Conservation (phyloP, 2,797 vertebrate species). For the Allobates femoralis region DNA sequence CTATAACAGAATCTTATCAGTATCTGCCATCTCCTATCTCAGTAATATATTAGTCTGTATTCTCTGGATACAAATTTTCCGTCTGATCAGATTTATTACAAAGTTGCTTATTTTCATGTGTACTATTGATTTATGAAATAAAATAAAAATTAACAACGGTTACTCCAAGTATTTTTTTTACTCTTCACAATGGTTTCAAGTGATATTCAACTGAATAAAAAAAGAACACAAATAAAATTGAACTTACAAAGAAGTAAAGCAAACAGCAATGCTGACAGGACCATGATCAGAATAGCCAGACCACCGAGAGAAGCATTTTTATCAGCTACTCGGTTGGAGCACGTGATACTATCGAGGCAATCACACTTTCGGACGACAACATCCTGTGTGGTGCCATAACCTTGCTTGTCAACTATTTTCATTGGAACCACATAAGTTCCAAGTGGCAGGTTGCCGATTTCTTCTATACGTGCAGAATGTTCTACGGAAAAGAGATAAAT, state of each 20-base stretch:
- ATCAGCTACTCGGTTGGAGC: fast-evolving
- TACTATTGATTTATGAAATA: too few relatives aligned
- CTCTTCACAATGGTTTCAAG: too few relatives aligned
- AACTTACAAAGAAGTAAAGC: slow-evolving; percentile 85
- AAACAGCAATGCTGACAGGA: slow-evolving; percentile 82
- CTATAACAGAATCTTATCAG: too few relatives aligned
- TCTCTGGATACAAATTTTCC: too few relatives aligned
- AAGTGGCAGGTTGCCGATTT: slow-evolving; percentile 67
- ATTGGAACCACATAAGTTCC: slow-evolving; percentile 77
- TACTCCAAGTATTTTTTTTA: too few relatives aligned
- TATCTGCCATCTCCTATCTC: too few relatives aligned
- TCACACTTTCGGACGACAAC: slow-evolving; percentile 78
- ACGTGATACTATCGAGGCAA: slow-evolving; percentile 72
- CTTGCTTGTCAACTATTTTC: slow-evolving; percentile 78
- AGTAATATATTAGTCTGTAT: too few relatives aligned
- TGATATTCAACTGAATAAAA: neutral
- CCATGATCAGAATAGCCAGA: slow-evolving; percentile 84
- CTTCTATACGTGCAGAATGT: slow-evolving; percentile 67
- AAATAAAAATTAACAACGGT: too few relatives aligned
- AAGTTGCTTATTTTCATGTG: too few relatives aligned
- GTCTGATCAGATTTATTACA: too few relatives aligned
- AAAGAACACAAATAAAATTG: neutral
- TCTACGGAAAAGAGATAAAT: neutral
- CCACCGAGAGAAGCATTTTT: slow-evolving; percentile 75
- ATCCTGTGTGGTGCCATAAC: slow-evolving; percentile 61